Conservation (phyloP, 2,888 invertebrate species). For the Bruchidius siliquastri region DNA sequence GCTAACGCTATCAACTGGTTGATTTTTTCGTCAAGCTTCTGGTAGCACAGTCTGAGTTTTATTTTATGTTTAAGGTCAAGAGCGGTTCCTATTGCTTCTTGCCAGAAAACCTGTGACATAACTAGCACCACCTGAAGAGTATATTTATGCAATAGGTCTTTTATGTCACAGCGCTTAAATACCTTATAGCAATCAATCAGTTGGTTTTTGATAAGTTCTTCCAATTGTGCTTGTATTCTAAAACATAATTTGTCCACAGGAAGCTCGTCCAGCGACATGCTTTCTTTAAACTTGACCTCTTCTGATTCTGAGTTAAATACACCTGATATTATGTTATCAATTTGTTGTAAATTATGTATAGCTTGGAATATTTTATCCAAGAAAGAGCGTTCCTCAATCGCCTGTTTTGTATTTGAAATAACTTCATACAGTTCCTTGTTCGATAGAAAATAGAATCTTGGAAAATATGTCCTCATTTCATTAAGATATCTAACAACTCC, state of each 20-base stretch:
- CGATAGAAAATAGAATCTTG: slow-evolving; percentile 81
- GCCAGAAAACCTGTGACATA: slow-evolving; percentile 24
- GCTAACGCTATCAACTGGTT: slow-evolving; percentile 34
- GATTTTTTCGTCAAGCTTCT: slow-evolving; percentile 19
- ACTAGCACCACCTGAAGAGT: slow-evolving; percentile 26
- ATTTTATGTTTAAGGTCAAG: slow-evolving; percentile 23
- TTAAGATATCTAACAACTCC: slow-evolving; percentile 76
- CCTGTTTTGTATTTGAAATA: slow-evolving; percentile 70
- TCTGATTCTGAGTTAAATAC: slow-evolving; percentile 72
- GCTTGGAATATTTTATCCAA: slow-evolving; percentile 81
- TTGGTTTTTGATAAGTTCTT: slow-evolving; percentile 42
- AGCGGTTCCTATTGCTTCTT: slow-evolving; percentile 49
- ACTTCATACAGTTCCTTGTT: slow-evolving; percentile 85
- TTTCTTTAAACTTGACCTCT: slow-evolving; percentile 57
- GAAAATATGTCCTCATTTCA: slow-evolving; percentile 71
- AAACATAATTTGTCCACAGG: slow-evolving; percentile 67
- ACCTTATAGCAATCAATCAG: slow-evolving; percentile 23
- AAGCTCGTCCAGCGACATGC: slow-evolving; percentile 44
- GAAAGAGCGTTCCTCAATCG: slow-evolving; percentile 73
- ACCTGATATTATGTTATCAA: slow-evolving; percentile 61
- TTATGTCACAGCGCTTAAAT: slow-evolving; percentile 18
- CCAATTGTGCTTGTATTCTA: slow-evolving; percentile 74
- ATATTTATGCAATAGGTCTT: slow-evolving; percentile 19
- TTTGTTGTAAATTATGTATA: slow-evolving; percentile 66
- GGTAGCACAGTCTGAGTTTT: slow-evolving; percentile 22